Evolutionary conservation across 2,113 vertebrate genomes (phyloP).

Genomic region (Procavia capensis): DNA sequence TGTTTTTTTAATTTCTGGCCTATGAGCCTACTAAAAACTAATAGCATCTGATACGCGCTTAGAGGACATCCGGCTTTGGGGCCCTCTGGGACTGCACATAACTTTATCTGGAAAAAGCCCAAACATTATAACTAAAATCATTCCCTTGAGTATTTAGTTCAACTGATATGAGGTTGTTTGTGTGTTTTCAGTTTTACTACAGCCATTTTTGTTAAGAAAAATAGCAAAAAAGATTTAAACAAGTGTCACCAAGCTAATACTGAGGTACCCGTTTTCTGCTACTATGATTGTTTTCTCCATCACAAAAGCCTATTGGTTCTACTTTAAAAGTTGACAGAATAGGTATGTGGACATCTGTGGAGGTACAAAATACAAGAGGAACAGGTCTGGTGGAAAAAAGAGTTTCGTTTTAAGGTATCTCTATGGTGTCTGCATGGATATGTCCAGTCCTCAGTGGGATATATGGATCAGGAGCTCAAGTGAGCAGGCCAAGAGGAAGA

Average conservation of each 20-base stretch:
- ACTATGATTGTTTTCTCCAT: background rate
- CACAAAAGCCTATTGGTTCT: background rate
- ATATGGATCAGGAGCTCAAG: background rate
- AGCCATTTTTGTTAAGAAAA: conserved; percentile 52
- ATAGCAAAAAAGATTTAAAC: background rate
- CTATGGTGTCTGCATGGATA: background rate
- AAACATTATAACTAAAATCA: conserved; percentile 53
- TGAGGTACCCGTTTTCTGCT: background rate
- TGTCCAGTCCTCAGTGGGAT: background rate
- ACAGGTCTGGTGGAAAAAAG: background rate
- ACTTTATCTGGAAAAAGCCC: conserved; percentile 68
- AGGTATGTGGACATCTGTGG: background rate
- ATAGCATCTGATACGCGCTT: conserved; percentile 43
- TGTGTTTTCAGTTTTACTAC: conserved; percentile 45
- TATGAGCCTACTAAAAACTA: conserved; percentile 37
- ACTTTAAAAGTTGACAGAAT: background rate
- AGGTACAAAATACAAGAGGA: background rate
- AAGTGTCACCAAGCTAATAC: background rate
- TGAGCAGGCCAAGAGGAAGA: background rate
- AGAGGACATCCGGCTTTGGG: conserved; percentile 55
- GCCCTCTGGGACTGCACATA: conserved; percentile 52
- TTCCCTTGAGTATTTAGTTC: conserved; percentile 41
- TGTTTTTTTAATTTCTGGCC: conserved; percentile 8
- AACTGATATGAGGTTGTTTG: conserved; percentile 44
- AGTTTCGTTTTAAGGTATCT: background rate